Evolutionary conservation across 1,140 invertebrate species (phyloP), one percentile per base, ranked within the genome.

Genomic region (Neomicropteryx cornuta): DNA sequence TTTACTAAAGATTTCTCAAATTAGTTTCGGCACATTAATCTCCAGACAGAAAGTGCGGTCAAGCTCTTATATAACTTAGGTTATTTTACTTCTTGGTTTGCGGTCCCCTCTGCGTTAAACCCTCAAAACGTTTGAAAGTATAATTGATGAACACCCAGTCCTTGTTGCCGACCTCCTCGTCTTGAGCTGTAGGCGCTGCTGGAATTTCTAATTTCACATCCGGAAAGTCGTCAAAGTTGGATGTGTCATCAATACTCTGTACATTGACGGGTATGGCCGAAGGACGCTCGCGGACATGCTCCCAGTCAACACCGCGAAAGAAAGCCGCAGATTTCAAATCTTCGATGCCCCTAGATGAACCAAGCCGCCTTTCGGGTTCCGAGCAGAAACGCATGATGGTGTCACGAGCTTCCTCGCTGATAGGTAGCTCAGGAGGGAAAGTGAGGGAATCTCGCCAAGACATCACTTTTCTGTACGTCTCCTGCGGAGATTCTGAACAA

Each of bases 121-220:
- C 89, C 62, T 97, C 91, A 55, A 97, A 97, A 47, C 93, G 73
- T 61, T 95, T 93, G 69, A 93, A 97, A 39, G 93, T 97, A 60
- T 97, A 97, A 66, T 97, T 95, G 51, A 96, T 89, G 60, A 97
- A 97, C 27, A 95, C 89, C 88, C 87, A 93, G 70, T 94, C 91
- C 69, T 93, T 93, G 46, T 76, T 79, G 43, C 79, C 73, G 55
- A 83, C 81, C 34, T 79, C 79, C 47, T 82, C 80, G 57, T 80
- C n/a, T 10, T 13, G n/a, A 13, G 11, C 17, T 11, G 34, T 18
- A 8, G 8, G 8, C 31, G 17, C 16, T 33, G 6, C 77, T 89
- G 86, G 86, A 71, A 94, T 92, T 73, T 92, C 87, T 37, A 95
- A 69, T 66, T 95, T 91, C 41, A 92, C 88, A 66, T 96, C 88